These are phyloP conservation scores for Bursaphelenchus okinawaensis DNA, from an alignment of 2,888 invertebrate genomes.

Conservation along the genomic window DNA sequence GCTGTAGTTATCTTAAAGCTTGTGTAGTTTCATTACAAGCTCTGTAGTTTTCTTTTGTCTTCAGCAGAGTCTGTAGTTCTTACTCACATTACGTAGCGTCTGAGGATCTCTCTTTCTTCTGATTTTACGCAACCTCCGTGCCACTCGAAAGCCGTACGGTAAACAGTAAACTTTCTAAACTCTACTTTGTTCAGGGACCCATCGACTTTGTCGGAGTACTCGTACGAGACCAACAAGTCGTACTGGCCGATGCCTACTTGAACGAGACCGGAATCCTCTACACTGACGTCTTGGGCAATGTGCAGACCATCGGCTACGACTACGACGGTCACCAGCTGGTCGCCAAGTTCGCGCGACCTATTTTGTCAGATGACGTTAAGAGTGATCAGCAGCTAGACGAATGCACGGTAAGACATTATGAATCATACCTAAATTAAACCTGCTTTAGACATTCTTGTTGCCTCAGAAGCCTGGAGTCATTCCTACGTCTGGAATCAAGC, in stretches of 20 bases:
- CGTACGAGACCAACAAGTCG: constrained; percentile 28
- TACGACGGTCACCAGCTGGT: constrained; percentile 16
- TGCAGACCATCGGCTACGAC: constrained; percentile 29
- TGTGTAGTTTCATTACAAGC: too few relatives aligned
- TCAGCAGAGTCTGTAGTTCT: too few relatives aligned
- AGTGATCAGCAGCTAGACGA: constrained; percentile 20
- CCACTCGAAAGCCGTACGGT: too few relatives aligned
- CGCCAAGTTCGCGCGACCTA: constrained; percentile 28
- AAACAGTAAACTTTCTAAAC: too few relatives aligned
- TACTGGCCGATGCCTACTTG: constrained; percentile 27
- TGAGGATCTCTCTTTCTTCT: too few relatives aligned
- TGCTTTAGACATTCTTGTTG: constrained; percentile 21
- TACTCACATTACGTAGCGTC: too few relatives aligned
- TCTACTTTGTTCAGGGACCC: constrained; percentile 17
- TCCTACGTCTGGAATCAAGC: constrained; percentile 12
- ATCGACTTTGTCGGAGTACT: constrained; percentile 35
- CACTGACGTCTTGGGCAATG: constrained; percentile 25
- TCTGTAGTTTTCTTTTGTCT: too few relatives aligned
- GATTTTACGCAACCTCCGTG: too few relatives aligned
- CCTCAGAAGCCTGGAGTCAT: constrained; percentile 14
- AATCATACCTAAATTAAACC: background rate
- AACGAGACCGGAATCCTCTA: constrained; percentile 15
- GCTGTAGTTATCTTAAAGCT: too few relatives aligned
- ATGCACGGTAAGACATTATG: constrained; percentile 21
- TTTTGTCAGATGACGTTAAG: constrained; percentile 21